These are phyloP conservation scores for Apocrypta bakeri DNA, from an alignment of 1,140 invertebrate genomes.

Conservation along the genomic window DNA sequence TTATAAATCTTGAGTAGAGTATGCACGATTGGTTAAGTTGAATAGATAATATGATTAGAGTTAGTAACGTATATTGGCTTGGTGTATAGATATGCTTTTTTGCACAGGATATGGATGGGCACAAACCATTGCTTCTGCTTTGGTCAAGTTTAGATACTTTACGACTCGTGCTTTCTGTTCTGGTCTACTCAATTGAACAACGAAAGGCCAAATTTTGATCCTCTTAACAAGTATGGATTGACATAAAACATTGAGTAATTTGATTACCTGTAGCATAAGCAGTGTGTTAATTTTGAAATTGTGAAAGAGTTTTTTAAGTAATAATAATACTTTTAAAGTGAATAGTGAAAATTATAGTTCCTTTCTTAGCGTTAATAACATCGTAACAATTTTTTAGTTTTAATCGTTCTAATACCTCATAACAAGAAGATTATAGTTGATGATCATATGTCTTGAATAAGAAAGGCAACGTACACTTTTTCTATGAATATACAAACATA, in stretches of 20 bases:
- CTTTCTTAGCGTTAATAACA: background rate
- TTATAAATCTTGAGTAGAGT: background rate
- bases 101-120: background rate
- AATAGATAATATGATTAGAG: background rate
- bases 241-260: constrained; percentile 10
- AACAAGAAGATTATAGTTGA: background rate
- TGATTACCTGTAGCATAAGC: background rate
- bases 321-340: too few relatives aligned
- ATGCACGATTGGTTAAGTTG: background rate
- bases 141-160: constrained; percentile 41
- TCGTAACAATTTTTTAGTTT: background rate
- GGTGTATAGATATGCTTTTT: background rate
- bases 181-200: background rate
- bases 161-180: background rate
- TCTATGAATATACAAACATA: background rate
- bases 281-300: too few relatives aligned
- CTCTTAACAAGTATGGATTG: constrained; percentile 35
- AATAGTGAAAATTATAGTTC: too few relatives aligned
- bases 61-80: background rate
- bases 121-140: constrained; percentile 14
- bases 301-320: too few relatives aligned
- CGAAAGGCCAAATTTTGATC: constrained; percentile 10
- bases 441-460: too few relatives aligned
- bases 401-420: background rate
- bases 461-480: background rate